Evolutionary conservation across 2,797 vertebrate genomes (phyloP), one percentile per base, ranked within the genome.

Genomic region (Hoplostethus atlanticus): DNA sequence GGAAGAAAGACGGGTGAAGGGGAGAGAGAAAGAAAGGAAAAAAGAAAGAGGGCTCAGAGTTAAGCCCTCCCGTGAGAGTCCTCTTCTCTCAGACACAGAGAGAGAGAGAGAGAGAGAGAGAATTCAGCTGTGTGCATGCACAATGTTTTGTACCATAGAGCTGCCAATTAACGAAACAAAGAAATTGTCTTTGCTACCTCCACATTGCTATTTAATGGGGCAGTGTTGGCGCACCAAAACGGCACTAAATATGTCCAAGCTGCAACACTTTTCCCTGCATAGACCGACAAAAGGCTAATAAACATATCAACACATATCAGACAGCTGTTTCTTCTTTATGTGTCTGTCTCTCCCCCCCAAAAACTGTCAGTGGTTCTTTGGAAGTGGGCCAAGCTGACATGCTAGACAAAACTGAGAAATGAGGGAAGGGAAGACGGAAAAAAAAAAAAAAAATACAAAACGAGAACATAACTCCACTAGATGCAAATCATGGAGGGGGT

Each of bases 11-110:
- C 12, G 38, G 38, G 34, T 44, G 68, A 74, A 42, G 66, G 42
- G 51, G 46, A 73, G 60, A 58, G 76, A 77, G 77, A 75, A 68
- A 76, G 73, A 70, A 69, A 67, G 30, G 48, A n/a, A 10, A 17
- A 80, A 78, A 85, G 68, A 84, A 76, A 11, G 73, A 86, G 83
- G 73, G 64, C 82, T 87, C 80, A 86, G 82, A 90, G 85, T 83
- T 91, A 93, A 91, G 87, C 76, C 81, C 59, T 90, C 91, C 90
- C 89, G n/a, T 40, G 89, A 89, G 92, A 90, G 78, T 84, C 65
- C 73, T 89, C 87, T 85, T 88, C n/a, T n/a, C n/a, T n/a, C n/a
- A n/a, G n/a, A 6, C 30, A 0, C n/a, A 38, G 17, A 17, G 47
- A 30, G 2, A 28, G 28, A 28, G 28, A 28, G 36, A 84, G 82